Conservation (phyloP, 2,888 invertebrate species). For the Slavum lentiscoides region DNA sequence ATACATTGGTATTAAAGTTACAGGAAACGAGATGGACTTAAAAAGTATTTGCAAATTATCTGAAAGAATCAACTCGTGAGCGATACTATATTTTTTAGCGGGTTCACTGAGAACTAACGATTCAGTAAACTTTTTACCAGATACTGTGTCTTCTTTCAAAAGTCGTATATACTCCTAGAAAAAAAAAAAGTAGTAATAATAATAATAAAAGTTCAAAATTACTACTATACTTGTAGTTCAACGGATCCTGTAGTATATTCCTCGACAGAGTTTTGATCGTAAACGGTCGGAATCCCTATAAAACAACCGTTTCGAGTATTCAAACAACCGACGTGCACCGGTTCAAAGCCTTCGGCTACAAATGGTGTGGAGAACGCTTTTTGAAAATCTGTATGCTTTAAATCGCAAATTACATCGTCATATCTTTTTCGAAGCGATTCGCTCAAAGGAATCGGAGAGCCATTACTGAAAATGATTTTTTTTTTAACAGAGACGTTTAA, state of each 20-base stretch:
- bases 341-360: slow-evolving; percentile 73
- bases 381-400: slow-evolving; percentile 48
- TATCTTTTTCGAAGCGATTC: slow-evolving; percentile 31
- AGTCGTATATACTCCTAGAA: slow-evolving; percentile 67
- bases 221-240: slow-evolving; percentile 23
- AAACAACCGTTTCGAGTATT: slow-evolving; percentile 66
- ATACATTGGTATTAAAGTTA: slow-evolving; percentile 60
- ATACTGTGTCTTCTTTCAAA: slow-evolving; percentile 69
- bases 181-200: slow-evolving; percentile 57
- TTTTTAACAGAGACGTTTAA: neutral
- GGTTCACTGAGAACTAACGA: slow-evolving; percentile 75
- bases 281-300: slow-evolving; percentile 71
- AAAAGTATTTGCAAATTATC: slow-evolving; percentile 66
- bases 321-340: slow-evolving; percentile 70
- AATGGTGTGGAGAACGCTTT: slow-evolving; percentile 60
- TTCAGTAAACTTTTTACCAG: slow-evolving; percentile 67
- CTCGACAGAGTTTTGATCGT: neutral
- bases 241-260: neutral
- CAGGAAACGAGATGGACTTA: slow-evolving; percentile 64
- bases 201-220: slow-evolving; percentile 1
- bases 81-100: slow-evolving; percentile 80
- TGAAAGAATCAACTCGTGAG: slow-evolving; percentile 71
- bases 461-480: slow-evolving; percentile 42
- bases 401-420: slow-evolving; percentile 49
- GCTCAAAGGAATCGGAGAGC: slow-evolving; percentile 30